A percentile compares a stretch with the other conserved stretches of the same genome.
These are phyloP conservation scores for Pygoscelis adeliae DNA, from an alignment of 2,113 vertebrate species.

Conservation along the genomic window DNA sequence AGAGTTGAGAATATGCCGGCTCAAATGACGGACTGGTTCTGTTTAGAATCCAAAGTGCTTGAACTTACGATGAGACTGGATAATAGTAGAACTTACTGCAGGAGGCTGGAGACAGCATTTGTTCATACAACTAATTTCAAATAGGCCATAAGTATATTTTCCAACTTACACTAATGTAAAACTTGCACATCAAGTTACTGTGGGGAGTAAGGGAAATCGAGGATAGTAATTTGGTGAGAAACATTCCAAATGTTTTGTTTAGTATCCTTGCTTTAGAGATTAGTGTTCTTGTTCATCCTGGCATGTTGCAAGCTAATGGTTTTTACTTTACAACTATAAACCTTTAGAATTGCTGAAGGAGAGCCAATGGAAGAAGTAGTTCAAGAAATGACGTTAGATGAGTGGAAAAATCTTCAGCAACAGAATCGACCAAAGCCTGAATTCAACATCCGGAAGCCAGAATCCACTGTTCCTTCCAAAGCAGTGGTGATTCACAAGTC, in stretches of 20 bases:
- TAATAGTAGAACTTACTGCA: neutral
- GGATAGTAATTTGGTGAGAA: neutral
- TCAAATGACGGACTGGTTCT: neutral
- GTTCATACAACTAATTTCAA: neutral
- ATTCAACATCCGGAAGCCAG: conserved; percentile 94
- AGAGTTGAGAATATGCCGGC: neutral
- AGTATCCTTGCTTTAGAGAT: neutral
- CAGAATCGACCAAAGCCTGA: conserved; percentile 86
- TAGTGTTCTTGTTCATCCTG: neutral
- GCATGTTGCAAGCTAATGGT: conserved; percentile 22
- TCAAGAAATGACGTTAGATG: conserved; percentile 93
- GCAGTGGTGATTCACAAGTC: conserved; percentile 95
- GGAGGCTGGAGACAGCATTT: neutral
- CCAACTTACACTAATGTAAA: neutral
- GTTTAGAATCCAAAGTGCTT: neutral
- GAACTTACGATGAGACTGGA: neutral
- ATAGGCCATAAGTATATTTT: neutral
- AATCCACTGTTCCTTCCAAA: conserved; percentile 87
- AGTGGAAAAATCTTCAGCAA: conserved; percentile 93
- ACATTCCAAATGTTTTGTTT: neutral
- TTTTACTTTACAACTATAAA: conserved; percentile 58
- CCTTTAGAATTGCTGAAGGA: conserved; percentile 75
- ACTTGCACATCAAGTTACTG: neutral
- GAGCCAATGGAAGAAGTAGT: conserved; percentile 79
- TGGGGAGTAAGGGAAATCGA: neutral